Evolutionary conservation across 2,797 vertebrate genomes (phyloP).

Genomic region (Lithobates sylvaticus): DNA sequence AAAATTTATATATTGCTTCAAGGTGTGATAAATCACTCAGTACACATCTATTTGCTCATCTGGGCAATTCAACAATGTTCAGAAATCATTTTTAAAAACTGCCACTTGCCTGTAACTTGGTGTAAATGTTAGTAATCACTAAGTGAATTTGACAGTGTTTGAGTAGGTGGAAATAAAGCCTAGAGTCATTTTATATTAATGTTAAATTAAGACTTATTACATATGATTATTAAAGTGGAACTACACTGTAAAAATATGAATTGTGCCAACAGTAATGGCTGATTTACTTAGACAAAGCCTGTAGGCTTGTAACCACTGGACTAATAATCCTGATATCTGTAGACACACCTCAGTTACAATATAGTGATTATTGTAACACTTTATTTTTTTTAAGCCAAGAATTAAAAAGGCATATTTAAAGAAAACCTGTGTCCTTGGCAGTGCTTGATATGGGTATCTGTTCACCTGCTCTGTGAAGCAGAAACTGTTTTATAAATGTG

Average conservation of each 20-base stretch:
- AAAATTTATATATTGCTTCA: slow-evolving; percentile 40
- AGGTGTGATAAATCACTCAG: slow-evolving; percentile 50
- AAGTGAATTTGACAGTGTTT: slow-evolving; percentile 26
- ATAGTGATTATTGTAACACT: too few species aligned
- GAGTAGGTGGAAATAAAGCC: slow-evolving; percentile 43
- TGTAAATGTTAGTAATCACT: slow-evolving; percentile 17
- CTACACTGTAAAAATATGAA: not conserved
- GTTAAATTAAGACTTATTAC: slow-evolving; percentile 25
- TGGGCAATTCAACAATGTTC: slow-evolving; percentile 4
- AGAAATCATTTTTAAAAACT: not conserved
- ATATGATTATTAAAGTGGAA: not conserved
- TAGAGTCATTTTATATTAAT: slow-evolving; percentile 33
- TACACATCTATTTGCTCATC: slow-evolving; percentile 24
- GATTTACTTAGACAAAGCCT: too few species aligned
- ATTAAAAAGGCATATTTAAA: too few species aligned
- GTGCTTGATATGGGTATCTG: too few species aligned
- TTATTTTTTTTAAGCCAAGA: too few species aligned
- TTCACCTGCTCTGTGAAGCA: too few species aligned
- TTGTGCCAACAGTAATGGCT: too few species aligned
- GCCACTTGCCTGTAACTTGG: slow-evolving; percentile 5
- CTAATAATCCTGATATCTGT: too few species aligned
- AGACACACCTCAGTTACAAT: too few species aligned
- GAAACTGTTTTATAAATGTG: too few species aligned
- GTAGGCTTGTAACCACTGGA: too few species aligned
- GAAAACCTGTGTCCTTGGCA: too few species aligned